These are phyloP conservation scores for Oryzaephilus surinamensis DNA, from an alignment of 1,140 invertebrate genomes.

Conservation along the genomic window DNA sequence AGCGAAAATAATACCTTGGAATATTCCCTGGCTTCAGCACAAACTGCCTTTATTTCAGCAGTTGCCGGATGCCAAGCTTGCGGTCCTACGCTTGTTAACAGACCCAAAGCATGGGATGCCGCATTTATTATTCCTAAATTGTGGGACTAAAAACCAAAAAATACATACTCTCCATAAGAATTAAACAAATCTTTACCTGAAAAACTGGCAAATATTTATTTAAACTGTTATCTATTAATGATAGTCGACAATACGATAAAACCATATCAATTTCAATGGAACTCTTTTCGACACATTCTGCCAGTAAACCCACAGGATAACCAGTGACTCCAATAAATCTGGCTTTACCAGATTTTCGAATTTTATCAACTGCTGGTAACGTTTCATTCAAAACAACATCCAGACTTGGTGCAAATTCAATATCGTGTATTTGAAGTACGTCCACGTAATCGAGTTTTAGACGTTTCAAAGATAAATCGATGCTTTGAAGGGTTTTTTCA, in stretches of 20 bases:
- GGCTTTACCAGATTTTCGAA: conserved; percentile 66
- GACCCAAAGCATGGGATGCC: conserved; percentile 66
- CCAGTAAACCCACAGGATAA: conserved; percentile 68
- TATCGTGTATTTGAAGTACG: conserved; percentile 83
- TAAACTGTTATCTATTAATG: conserved; percentile 68
- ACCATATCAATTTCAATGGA: conserved; percentile 59
- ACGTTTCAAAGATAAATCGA: conserved; percentile 66
- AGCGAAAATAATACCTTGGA: conserved; percentile 46
- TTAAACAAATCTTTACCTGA: conserved; percentile 43
- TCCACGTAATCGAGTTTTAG: conserved; percentile 79
- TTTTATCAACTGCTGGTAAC: conserved; percentile 63
- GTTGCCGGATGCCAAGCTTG: conserved; percentile 75
- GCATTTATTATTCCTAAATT: conserved; percentile 73
- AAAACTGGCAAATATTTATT: conserved; percentile 64
- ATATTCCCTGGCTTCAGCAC: conserved; percentile 46
- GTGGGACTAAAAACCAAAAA: conserved; percentile 18
- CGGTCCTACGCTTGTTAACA: conserved; percentile 65
- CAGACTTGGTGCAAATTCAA: conserved; percentile 74
- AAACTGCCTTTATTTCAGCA: conserved; percentile 53
- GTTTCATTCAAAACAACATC: conserved; percentile 78
- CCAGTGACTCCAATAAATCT: conserved; percentile 79
- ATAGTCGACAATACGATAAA: conserved; percentile 68
- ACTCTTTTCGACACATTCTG: conserved; percentile 59
- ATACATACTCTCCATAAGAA: neutral
- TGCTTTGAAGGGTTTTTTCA: conserved; percentile 58